phyloP scores from a whole-genome alignment of 2,797 vertebrate species.

The Crypturellus tataupa region DNA sequence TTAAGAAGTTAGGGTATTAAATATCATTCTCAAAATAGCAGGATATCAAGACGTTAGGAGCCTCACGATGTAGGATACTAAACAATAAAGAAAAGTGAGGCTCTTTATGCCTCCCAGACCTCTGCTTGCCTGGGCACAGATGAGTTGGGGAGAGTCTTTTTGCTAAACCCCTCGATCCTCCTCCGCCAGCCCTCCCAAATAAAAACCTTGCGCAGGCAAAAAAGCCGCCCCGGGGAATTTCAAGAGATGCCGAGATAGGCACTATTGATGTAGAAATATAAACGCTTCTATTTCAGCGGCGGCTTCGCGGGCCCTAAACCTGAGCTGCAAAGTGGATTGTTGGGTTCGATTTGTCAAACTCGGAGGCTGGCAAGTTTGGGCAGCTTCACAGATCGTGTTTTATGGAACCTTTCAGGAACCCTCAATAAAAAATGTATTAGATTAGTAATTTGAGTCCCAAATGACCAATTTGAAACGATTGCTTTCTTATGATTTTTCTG shows the following conservation, averaged over 20 bases:
- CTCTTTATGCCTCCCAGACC: neutral
- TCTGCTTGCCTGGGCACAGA: neutral
- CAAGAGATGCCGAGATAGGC: constrained; percentile 63
- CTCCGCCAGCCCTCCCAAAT: neutral
- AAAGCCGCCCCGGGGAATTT: constrained; percentile 41
- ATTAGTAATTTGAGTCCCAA: constrained; percentile 82
- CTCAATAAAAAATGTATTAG: constrained; percentile 82
- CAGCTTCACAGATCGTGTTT: constrained; percentile 77
- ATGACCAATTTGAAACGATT: constrained; percentile 80
- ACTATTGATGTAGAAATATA: constrained; percentile 78
- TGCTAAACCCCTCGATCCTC: neutral
- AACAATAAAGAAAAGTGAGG: neutral
- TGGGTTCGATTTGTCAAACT: constrained; percentile 74
- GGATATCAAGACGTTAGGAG: no score
- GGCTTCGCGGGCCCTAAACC: constrained; percentile 67
- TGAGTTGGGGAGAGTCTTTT: neutral
- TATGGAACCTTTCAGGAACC: constrained; percentile 79
- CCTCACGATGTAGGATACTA: no score
- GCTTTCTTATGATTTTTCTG: constrained; percentile 82
- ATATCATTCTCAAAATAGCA: no score
- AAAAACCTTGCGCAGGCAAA: neutral
- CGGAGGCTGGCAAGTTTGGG: constrained; percentile 75
- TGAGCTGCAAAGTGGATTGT: constrained; percentile 73
- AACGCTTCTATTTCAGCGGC: constrained; percentile 40
- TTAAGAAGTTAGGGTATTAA: neutral